Evolutionary conservation across 53 echinoderm and acorn worm genomes (phyloP).

Genomic region (Zoroaster sp.): DNA sequence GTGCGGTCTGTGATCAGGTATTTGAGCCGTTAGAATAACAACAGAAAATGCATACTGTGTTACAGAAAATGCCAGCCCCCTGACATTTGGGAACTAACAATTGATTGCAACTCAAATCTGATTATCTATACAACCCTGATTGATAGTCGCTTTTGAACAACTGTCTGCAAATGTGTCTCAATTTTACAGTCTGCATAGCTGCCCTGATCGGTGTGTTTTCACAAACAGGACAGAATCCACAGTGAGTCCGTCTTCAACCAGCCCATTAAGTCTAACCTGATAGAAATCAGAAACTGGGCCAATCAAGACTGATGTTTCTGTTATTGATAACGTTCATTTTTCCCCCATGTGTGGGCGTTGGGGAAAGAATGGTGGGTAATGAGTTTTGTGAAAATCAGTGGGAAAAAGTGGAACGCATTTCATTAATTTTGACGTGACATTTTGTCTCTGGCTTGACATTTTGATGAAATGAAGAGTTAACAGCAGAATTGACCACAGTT

Average conservation of each 20-base stretch:
- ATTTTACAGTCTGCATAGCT: neutral
- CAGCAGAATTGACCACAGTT: too few relatives aligned
- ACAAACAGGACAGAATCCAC: neutral
- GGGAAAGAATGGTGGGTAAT: neutral
- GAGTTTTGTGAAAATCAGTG: neutral
- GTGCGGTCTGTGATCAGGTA: neutral
- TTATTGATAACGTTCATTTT: neutral
- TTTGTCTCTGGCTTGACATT: constrained; percentile 13
- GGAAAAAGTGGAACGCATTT: constrained; percentile 6
- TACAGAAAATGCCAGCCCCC: neutral
- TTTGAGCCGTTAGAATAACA: neutral
- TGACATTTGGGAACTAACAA: neutral
- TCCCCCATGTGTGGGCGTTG: neutral
- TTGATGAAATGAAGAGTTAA: too few relatives aligned
- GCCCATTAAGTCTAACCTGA: neutral
- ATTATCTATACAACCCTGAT: neutral
- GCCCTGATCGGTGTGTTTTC: neutral
- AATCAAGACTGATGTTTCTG: neutral
- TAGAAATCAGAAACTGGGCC: neutral
- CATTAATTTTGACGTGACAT: constrained; percentile 37
- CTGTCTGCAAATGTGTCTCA: neutral
- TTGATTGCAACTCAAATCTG: neutral
- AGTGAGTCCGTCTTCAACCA: neutral
- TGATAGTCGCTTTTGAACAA: neutral
- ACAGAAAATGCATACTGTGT: neutral